Percentiles rank a stretch among this genome's conserved stretches.
These are phyloP conservation scores for Saimiri boliviensis DNA, from an alignment of 2,113 vertebrate species.

Conservation along the genomic window DNA sequence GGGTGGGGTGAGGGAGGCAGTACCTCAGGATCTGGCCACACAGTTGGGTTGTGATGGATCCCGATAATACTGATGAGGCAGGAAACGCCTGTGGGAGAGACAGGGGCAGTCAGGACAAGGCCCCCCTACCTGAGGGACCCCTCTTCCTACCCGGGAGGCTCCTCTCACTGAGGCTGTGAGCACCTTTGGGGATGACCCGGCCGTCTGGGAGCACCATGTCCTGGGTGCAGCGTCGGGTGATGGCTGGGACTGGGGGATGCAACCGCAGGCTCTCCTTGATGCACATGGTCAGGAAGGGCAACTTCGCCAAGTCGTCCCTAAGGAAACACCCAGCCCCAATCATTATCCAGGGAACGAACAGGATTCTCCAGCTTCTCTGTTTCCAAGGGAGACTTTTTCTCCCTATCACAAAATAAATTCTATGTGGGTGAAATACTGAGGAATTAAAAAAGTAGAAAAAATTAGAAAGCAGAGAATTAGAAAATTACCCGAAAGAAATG, in stretches of 20 bases:
- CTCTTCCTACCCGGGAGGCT: neutral
- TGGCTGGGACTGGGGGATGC: constrained; percentile 84
- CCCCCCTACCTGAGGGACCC: neutral
- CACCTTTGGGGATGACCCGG: constrained; percentile 87
- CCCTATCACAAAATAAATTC: neutral
- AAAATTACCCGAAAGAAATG: neutral
- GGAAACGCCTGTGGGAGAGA: constrained; percentile 79
- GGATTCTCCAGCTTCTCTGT: neutral
- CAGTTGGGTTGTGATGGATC: constrained; percentile 90
- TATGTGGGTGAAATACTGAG: neutral
- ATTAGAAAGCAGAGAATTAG: neutral
- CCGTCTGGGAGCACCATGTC: constrained; percentile 82
- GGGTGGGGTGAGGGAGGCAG: neutral
- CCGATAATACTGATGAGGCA: constrained; percentile 92
- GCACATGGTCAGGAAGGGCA: constrained; percentile 96
- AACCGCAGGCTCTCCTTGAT: constrained; percentile 93
- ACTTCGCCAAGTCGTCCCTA: constrained; percentile 90
- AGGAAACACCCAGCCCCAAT: neutral
- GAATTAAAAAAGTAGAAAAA: neutral
- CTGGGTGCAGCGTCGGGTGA: constrained; percentile 87
- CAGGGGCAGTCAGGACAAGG: neutral
- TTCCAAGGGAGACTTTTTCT: neutral
- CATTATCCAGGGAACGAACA: neutral
- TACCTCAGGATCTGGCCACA: constrained; percentile 93
- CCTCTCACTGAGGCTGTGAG: fast-evolving